Evolutionary conservation across 2,797 vertebrate genomes (phyloP).

Genomic region (Ara ararauna): DNA sequence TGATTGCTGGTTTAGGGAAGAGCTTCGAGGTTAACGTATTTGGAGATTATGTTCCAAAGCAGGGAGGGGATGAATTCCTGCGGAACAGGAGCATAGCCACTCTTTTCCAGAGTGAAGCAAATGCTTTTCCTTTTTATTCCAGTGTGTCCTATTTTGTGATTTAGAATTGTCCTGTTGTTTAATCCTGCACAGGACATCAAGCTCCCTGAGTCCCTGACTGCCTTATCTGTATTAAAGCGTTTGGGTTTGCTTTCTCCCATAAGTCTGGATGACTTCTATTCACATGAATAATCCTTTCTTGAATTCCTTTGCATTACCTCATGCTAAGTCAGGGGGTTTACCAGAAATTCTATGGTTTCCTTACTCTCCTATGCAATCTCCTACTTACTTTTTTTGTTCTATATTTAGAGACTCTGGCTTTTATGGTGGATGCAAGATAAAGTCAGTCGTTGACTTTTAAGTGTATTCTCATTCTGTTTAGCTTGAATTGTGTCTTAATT

Average conservation of each 20-base stretch:
- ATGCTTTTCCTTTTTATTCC: background rate
- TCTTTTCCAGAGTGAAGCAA: background rate
- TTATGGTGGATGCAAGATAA: background rate
- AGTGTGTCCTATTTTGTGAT: background rate
- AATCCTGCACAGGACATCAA: background rate
- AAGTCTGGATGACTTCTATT: background rate
- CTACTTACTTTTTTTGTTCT: background rate
- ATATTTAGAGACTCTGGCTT: background rate
- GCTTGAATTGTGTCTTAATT: background rate
- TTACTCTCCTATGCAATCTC: background rate
- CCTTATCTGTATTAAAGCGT: background rate
- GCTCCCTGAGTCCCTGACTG: accelerated
- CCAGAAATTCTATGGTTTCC: background rate
- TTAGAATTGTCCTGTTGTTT: background rate
- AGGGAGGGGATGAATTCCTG: background rate
- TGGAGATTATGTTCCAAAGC: background rate
- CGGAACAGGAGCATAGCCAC: background rate
- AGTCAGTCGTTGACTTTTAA: background rate
- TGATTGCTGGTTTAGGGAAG: background rate
- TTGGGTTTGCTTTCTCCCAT: background rate
- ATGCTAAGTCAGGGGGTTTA: background rate
- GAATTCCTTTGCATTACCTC: background rate
- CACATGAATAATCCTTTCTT: background rate
- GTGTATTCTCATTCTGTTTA: background rate
- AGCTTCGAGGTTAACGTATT: background rate